Evolutionary conservation across 2,797 vertebrate species (phyloP).

Genomic region (Sciurus carolinensis): DNA sequence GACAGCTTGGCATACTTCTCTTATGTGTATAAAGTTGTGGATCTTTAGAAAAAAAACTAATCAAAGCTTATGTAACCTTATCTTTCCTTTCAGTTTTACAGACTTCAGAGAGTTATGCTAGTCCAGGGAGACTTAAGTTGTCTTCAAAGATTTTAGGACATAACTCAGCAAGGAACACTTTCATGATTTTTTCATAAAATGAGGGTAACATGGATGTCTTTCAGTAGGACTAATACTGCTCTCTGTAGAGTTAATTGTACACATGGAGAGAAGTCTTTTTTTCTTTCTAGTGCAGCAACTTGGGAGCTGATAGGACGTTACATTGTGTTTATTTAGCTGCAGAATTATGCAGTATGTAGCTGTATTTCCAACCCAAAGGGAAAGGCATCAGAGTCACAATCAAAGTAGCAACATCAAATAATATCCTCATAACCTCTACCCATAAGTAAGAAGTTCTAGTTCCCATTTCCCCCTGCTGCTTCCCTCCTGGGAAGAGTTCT

Average conservation of each 20-base stretch:
- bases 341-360: background rate
- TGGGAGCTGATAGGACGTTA: conserved; percentile 48
- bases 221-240: conserved; percentile 65
- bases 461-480: rapidly evolving
- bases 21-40: conserved; percentile 43
- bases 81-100: conserved; percentile 60
- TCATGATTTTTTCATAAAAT: conserved; percentile 76
- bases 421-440: background rate
- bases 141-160: conserved; percentile 82
- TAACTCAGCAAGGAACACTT: conserved; percentile 78
- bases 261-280: conserved; percentile 47
- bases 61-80: conserved; percentile 75
- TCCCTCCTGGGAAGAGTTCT: background rate
- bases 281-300: conserved; percentile 59
- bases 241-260: conserved; percentile 62
- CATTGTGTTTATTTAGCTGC: background rate
- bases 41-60: conserved; percentile 70
- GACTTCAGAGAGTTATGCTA: conserved; percentile 68
- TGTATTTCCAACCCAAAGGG: background rate
- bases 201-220: conserved; percentile 37
- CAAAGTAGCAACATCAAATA: background rate
- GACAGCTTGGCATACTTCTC: background rate
- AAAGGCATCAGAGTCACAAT: background rate
- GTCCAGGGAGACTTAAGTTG: conserved; percentile 74
- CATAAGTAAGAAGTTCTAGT: background rate